Percentiles rank a stretch among this genome's conserved stretches.
Conservation (phyloP, 2,888 invertebrate genomes). For the Xestia xanthographa region DNA sequence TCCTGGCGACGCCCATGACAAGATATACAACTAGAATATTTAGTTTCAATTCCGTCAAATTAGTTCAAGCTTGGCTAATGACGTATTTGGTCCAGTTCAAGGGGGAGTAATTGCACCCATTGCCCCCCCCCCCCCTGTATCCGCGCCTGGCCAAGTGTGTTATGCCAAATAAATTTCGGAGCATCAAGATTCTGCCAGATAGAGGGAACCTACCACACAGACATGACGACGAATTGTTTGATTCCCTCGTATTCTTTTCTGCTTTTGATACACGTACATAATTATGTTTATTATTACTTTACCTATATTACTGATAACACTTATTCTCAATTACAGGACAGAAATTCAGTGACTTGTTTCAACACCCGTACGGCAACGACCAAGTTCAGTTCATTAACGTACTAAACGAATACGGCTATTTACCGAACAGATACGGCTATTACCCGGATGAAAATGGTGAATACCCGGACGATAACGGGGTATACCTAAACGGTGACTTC, state of each 20-base stretch:
- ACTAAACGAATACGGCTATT: background rate
- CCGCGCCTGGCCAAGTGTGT: too few relatives aligned
- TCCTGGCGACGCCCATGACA: too few relatives aligned
- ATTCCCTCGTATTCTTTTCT: background rate
- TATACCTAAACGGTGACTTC: background rate
- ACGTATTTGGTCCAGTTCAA: too few relatives aligned
- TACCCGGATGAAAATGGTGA: background rate
- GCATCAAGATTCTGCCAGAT: too few relatives aligned
- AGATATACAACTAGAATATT: too few relatives aligned
- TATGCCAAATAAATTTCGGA: too few relatives aligned
- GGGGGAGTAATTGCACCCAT: too few relatives aligned
- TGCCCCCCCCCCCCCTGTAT: too few relatives aligned
- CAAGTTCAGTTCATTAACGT: too few relatives aligned
- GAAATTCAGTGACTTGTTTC: constrained; percentile 52
- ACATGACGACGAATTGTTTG: background rate
- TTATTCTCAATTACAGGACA: constrained; percentile 59
- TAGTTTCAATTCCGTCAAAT: too few relatives aligned
- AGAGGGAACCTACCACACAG: background rate
- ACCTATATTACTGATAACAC: background rate
- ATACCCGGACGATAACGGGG: background rate
- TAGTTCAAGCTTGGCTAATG: too few relatives aligned
- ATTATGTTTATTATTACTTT: background rate
- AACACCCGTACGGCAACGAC: background rate
- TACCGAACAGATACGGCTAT: background rate
- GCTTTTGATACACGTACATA: background rate